Conservation (phyloP, 2,113 vertebrate species). For the Scomber japonicus region DNA sequence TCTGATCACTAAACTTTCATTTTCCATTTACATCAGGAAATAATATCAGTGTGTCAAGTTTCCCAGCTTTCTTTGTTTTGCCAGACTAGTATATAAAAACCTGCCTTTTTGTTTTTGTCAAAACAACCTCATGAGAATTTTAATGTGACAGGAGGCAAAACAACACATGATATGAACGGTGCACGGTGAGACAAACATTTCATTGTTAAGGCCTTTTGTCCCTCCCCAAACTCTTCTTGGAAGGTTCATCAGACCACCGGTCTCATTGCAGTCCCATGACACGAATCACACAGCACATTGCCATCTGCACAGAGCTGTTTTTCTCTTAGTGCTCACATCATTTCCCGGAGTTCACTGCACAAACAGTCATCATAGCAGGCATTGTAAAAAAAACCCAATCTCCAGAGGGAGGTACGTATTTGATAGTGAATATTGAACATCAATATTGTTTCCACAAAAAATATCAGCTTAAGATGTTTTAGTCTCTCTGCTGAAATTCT, state of each 20-base stretch:
- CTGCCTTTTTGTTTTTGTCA: slow-evolving; percentile 25
- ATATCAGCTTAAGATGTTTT: slow-evolving; percentile 14
- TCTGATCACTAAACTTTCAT: background rate
- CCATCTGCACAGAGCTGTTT: slow-evolving; percentile 22
- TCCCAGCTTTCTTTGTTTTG: background rate
- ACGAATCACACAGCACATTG: slow-evolving; percentile 64
- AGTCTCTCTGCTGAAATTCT: slow-evolving; percentile 6
- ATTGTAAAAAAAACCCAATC: slow-evolving; percentile 1
- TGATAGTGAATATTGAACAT: background rate
- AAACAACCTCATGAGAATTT: slow-evolving; percentile 63
- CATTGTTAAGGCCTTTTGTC: slow-evolving; percentile 64
- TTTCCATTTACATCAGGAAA: background rate
- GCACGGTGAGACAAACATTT: slow-evolving; percentile 50
- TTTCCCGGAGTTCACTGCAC: background rate
- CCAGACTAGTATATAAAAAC: background rate
- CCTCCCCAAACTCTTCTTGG: slow-evolving; percentile 20
- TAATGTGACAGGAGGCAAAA: slow-evolving; percentile 68
- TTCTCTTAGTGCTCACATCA: background rate
- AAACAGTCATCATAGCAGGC: background rate
- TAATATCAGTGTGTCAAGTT: background rate
- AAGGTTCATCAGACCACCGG: slow-evolving; percentile 57
- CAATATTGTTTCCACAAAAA: slow-evolving; percentile 12
- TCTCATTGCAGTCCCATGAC: slow-evolving; percentile 71
- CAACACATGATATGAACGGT: slow-evolving; percentile 66
- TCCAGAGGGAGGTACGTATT: background rate